Evolutionary conservation across 1,140 invertebrate genomes (phyloP), one percentile per base, ranked within the genome.

Genomic region (Macrocentrus cingulum): DNA sequence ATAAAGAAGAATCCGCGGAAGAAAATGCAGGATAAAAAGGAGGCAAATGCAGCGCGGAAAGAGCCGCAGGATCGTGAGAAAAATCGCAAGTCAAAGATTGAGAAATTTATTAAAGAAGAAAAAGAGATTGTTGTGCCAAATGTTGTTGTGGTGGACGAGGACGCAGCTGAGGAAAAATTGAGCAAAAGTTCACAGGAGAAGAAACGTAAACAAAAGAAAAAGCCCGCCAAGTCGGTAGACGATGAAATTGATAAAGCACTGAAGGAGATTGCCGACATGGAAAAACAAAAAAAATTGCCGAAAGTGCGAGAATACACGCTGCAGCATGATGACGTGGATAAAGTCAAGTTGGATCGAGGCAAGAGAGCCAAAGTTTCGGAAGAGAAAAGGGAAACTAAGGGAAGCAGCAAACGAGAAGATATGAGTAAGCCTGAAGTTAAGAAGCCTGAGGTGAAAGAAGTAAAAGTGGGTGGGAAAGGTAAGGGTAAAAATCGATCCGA

Each of bases 241-340:
- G 82, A 86, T 66, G 84, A 87, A 64, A 83, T 86, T 61, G 85
- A 87, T 63, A 83, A 82, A 67, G 84, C 82, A 51, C 67, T 84
- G 11, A 81, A 79, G 68, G 83, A 85, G 67, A 84, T 84, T 39
- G 80, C 80, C 41, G 68, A 72, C 56, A 77, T 83, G 77, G 77
- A 81, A 56, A 80, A 80, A 51, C 71, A 72, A 48, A 74, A 71
- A 55, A 48, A 73, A 64, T 63, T 39, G 7, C 41, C 62, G 25
- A 75, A 74, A 54, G 69, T 69, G 13, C 44, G 64, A 74, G 8
- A 62, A 61, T 41, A 66, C 2, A 59, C 46, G 49, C 7, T 45
- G 0, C 51, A 61, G 25, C 16, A 50, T n/a, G 23, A 57, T 50
- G 18, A 11, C 22, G 29, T 42, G 41, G 22, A 45, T n/a, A 25